phyloP scores from a whole-genome alignment of 2,888 invertebrate genomes.

The Acronicta psi region DNA sequence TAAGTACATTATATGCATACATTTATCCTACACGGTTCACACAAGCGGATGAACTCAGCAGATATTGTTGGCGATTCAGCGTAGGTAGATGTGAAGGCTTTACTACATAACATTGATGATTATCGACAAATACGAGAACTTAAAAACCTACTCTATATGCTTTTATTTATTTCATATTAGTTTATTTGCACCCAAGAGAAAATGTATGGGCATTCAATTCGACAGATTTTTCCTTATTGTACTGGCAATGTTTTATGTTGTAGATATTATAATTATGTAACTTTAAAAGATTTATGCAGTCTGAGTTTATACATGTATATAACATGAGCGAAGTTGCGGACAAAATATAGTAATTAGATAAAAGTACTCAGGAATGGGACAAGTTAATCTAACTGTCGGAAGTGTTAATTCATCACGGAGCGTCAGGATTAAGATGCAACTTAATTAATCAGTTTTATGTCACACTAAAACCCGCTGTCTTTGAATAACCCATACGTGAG shows the following conservation, averaged over 20 bases:
- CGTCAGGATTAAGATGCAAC: neutral
- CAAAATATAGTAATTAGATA: too few species aligned
- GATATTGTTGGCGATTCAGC: conserved; percentile 17
- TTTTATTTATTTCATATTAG: neutral
- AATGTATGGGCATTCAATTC: too few species aligned
- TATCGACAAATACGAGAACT: conserved; percentile 2
- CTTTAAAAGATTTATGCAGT: too few species aligned
- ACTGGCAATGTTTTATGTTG: too few species aligned
- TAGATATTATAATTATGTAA: too few species aligned
- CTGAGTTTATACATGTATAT: too few species aligned
- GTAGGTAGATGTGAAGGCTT: conserved; percentile 7
- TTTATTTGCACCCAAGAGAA: neutral
- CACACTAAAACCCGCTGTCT: neutral
- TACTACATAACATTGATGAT: conserved; percentile 7
- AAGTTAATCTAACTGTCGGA: neutral
- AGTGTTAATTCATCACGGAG: neutral
- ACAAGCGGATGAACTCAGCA: neutral
- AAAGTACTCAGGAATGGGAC: neutral
- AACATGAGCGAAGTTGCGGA: too few species aligned
- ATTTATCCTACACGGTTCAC: neutral
- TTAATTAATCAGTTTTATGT: neutral
- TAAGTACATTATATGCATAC: too few species aligned
- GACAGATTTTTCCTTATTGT: too few species aligned
- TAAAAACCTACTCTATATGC: neutral
- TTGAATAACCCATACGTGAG: neutral